Base-by-base conservation (phyloP, 1,140 invertebrate species). In the Brachionus rotundiformis region DNA sequence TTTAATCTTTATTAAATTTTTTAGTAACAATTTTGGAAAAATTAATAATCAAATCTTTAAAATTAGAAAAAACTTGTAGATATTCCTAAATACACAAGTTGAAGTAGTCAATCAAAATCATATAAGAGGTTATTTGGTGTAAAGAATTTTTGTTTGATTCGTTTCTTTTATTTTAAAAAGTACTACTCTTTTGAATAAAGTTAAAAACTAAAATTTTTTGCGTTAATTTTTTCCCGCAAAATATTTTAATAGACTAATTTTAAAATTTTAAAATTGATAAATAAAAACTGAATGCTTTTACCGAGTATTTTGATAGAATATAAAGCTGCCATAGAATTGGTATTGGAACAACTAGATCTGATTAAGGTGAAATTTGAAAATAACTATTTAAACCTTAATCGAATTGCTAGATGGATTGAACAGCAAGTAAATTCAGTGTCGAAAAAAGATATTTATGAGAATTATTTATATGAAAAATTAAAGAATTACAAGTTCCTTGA, bases 311-410 rank as follows among this genome's bases (percentile, higher is more conserved):
- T 73, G 36, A 41, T 73, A 10, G 68, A 73, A 44, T 73, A 44
- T 25, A 25, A 36, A 7, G 16, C 19, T 5, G 68, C 16, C 4
- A 19, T 73, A 13, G 68, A 73, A 11, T 10, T 44, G 41, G 25
- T 44, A 4, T 3, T 44, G 7, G 68, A 73, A 11, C 33, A 73
- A 25, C 11, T 73, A 27, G 68, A 73, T 27, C 10, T 73, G 6
- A 41, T 73, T 11, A 73, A 73, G 25, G 10, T 73, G 8, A 73
- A 25, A 27, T 73, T 73, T 44, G 41, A 44, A 29, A 73, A 44
- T 25, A 44, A 47, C 11, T 73, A 73, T 44, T 44, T 39, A 7
- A 44, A 44, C 44, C 41, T 73, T 25, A 19, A 44, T 29, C 19
- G 10, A 73, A 73, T 73, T 1, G 16, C 41, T 10, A 39, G 36